Evolutionary conservation across 2,113 vertebrate genomes (phyloP), one percentile per base, ranked within the genome.

Genomic region (Aptenodytes patagonicus): DNA sequence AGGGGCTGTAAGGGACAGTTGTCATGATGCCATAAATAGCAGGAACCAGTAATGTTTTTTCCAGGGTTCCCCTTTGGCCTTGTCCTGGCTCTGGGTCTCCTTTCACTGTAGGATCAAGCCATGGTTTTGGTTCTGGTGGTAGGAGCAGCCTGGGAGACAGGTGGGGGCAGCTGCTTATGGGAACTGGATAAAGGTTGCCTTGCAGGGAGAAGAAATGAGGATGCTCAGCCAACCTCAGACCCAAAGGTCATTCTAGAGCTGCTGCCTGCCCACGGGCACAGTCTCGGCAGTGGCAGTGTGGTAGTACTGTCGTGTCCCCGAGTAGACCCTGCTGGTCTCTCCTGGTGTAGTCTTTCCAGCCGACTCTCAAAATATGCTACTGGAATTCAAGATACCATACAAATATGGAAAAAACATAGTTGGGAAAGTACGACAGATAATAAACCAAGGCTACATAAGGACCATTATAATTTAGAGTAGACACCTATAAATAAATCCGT

Each of bases 181-280:
- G 42, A 42, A 42, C 42, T 89, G 49, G 25, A 42, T 31, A 28
- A 66, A 51, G 14, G 10, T 46, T 89, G 17, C 21, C 34, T 70
- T 20, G 8, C 16, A 54, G 31, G 46, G 51, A 73, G 26, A 25
- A 78, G 71, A 87, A 91, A 18, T 8, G 13, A 42, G 36, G 20
- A 78, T 8, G 2, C 28, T 87, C 12, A 54, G 64, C 32, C 31
- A 84, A 29, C 11, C 13, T 42, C 17, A 19, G 34, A 36, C 26
- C 31, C 18, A 49, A 18, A 78, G 36, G 26, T 66, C 46, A 21
- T 47, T 38, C 24, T 20, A 31, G 54, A 65, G 40, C 34, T 83
- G 61, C 58, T 3, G 7, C n/a, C 32, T 47, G 6, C 32, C 17
- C 22, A 4, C 0, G 0, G 40, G 38, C 61, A 51, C 26, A 70